Conservation (phyloP, 2,888 invertebrate species). For the Conus canariensis region DNA sequence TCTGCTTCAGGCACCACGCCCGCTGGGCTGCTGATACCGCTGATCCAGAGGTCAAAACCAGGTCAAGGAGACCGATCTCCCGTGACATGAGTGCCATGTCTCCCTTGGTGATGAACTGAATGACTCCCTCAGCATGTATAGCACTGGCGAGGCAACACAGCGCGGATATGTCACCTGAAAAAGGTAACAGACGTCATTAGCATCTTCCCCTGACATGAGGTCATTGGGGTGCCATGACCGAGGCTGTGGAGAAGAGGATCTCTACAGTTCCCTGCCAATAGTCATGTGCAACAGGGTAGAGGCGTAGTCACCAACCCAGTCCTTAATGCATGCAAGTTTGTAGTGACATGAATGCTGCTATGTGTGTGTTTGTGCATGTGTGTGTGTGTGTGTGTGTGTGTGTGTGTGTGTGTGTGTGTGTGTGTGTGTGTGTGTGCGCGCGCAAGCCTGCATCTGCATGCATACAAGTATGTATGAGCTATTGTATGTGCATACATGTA, state of each 20-base stretch:
- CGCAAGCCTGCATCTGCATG: not conserved
- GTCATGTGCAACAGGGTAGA: no score
- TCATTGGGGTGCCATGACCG: not conserved
- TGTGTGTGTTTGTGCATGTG: not conserved
- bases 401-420: not conserved
- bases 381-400: conserved; percentile 6
- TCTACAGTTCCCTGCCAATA: no score
- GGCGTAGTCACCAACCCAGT: no score
- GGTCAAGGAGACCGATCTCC: conserved; percentile 52
- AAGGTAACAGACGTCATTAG: no score
- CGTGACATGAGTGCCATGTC: conserved; percentile 47
- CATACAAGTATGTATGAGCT: not conserved
- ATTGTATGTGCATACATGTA: not conserved
- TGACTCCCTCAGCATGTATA: conserved; percentile 60
- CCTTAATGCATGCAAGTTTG: no score
- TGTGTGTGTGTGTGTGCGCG: not conserved
- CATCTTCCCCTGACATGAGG: no score
- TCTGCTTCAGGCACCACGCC: conserved; percentile 60
- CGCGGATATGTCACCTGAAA: conserved; percentile 81
- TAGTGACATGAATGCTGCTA: no score
- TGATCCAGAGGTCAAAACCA: conserved; percentile 22
- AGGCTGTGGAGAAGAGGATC: not conserved
- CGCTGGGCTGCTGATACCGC: conserved; percentile 41
- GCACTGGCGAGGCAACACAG: conserved; percentile 84
- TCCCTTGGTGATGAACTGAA: conserved; percentile 46